Evolutionary conservation across 2,797 vertebrate genomes (phyloP), one percentile per base, ranked within the genome.

Genomic region (Perodicticus potto): DNA sequence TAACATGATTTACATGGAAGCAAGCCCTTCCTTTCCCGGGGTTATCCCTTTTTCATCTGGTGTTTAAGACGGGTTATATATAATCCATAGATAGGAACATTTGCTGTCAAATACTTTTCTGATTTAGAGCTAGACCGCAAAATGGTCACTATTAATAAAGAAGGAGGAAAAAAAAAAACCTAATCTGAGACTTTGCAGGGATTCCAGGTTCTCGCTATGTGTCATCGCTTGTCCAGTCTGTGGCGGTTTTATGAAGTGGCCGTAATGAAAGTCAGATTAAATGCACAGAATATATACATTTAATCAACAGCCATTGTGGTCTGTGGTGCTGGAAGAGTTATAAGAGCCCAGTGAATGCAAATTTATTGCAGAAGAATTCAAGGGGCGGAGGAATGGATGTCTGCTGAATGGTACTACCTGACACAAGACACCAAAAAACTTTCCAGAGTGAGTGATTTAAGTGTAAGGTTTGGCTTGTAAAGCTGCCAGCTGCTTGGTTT

Each of bases 241-340:
- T 99, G 99, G 99, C 99, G 99, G 99, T 99, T 99, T 99, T 99
- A 99, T 98, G 99, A 99, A 99, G 99, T 99, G 99, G 99, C 99
- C 99, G 99, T 99, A 99, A 99, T 99, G 99, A 99, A 99, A 99
- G 98, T 99, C 99, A 99, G 99, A 99, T 99, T 99, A 99, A 99
- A 99, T 99, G 99, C 99, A 98, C 97, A 96, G 98, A 97, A 98
- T 98, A 98, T 98, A 98, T 98, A 98, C 97, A 17, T 98, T 98
- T 98, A 98, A 98, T 98, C 98, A 98, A 98, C 98, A 98, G 97
- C 97, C 98, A 95, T 97, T 96, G 97, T 98, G 98, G 97, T 98
- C 97, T 93, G 93, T 94, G 98, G 98, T 97, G 98, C 98, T 97
- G 97, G 97, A 98, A 94, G 97, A 98, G 97, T 98, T 98, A 98